Evolutionary conservation across 2,888 invertebrate genomes (phyloP).

Genomic region (Calephelis perditalis): DNA sequence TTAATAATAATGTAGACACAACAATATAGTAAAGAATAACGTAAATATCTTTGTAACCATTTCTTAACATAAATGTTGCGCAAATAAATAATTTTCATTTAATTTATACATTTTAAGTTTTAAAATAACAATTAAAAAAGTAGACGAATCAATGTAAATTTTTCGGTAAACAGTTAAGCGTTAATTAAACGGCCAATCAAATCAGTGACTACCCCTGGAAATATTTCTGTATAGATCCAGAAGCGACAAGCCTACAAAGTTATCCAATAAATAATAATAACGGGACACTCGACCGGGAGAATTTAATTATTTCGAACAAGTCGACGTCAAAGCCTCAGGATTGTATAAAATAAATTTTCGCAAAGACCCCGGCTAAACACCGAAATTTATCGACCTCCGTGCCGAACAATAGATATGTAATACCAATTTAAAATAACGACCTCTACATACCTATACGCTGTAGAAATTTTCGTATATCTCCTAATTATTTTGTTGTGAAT

Average conservation of each 20-base stretch:
- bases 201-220: conserved; percentile 9
- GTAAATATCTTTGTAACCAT: no score
- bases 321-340: conserved; percentile 29
- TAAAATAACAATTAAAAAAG: no score
- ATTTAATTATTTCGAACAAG: conserved; percentile 35
- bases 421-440: conserved; percentile 22
- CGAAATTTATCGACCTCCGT: conserved; percentile 30
- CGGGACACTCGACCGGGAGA: conserved; percentile 22
- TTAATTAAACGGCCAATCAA: conserved; percentile 1
- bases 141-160: neutral
- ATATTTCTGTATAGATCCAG: conserved; percentile 14
- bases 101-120: no score
- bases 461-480: conserved; percentile 4
- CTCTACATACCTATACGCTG: conserved; percentile 16
- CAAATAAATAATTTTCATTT: no score
- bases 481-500: neutral
- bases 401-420: conserved; percentile 29
- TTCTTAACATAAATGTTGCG: no score
- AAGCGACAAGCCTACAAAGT: conserved; percentile 16
- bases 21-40: no score
- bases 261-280: conserved; percentile 29
- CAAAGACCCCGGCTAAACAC: conserved; percentile 30
- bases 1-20: no score
- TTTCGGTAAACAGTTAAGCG: neutral
- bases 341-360: conserved; percentile 32